Percentiles rank a stretch among this genome's conserved stretches.
These are phyloP conservation scores for Phylloscopus collybita DNA, from an alignment of 2,797 vertebrate species.

Conservation along the genomic window DNA sequence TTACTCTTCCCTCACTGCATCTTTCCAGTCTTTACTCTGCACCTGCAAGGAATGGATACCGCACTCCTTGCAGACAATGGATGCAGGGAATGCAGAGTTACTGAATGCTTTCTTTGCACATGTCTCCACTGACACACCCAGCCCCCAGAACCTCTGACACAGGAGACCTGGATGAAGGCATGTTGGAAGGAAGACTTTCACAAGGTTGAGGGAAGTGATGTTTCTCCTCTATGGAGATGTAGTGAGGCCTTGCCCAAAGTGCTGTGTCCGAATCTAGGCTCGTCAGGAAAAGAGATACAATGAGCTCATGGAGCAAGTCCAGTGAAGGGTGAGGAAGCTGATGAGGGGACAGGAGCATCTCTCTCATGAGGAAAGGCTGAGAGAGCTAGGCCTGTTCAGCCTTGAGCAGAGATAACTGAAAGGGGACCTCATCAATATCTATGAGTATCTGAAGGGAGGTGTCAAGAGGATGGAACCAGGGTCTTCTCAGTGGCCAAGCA, in stretches of 20 bases:
- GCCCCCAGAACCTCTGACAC: neutral
- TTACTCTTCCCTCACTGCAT: neutral
- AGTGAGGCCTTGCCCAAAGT: too few species aligned
- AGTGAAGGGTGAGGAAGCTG: neutral
- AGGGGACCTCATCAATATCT: neutral
- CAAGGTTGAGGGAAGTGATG: neutral
- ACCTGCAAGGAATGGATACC: neutral
- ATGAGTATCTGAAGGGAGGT: neutral
- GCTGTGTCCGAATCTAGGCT: neutral
- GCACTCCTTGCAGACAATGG: neutral
- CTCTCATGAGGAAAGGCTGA: neutral
- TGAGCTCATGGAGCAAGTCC: rapidly evolving
- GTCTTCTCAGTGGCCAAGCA: rapidly evolving
- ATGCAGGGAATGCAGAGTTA: neutral
- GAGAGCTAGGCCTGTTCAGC: neutral
- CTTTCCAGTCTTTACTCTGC: neutral
- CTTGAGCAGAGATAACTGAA: neutral
- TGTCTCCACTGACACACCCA: neutral
- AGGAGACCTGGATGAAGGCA: neutral
- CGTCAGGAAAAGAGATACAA: neutral
- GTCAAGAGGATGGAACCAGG: neutral
- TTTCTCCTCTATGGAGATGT: neutral
- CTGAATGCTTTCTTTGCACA: neutral
- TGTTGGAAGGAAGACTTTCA: neutral
- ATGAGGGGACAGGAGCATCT: neutral